Evolutionary conservation across 2,888 invertebrate genomes (phyloP).

Genomic region (Andrena trimmerana): DNA sequence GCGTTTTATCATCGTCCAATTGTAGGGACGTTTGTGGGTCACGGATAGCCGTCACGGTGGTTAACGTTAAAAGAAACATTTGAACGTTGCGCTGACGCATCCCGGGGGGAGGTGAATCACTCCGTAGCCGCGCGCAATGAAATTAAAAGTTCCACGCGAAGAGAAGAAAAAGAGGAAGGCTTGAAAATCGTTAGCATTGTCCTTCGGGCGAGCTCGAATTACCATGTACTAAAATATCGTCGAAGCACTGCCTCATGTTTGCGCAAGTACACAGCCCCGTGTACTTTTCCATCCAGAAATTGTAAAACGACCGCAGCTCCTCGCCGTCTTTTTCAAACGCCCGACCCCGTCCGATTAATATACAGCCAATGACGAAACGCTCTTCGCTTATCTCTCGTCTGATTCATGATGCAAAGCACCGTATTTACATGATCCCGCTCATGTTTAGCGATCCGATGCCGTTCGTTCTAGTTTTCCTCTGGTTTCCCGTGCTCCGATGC

Average conservation of each 20-base stretch:
- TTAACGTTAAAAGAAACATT: conserved; percentile 48
- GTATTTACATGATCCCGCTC: conserved; percentile 8
- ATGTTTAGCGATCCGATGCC: neutral
- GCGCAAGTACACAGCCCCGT: conserved; percentile 16
- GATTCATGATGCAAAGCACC: conserved; percentile 12
- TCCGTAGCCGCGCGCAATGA: neutral
- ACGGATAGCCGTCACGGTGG: conserved; percentile 39
- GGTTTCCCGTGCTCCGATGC: neutral
- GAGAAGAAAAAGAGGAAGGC: neutral
- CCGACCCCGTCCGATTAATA: conserved; percentile 7
- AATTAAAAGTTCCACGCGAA: conserved; percentile 27
- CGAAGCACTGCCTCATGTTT: conserved; percentile 72
- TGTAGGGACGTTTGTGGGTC: conserved; percentile 39
- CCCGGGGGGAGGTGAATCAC: conserved; percentile 47
- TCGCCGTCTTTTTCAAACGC: neutral
- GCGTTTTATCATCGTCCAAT: conserved; percentile 14
- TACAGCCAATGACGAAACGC: conserved; percentile 17
- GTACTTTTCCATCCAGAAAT: conserved; percentile 38
- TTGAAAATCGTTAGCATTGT: neutral
- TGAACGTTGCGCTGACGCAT: conserved; percentile 53
- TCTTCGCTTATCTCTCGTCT: conserved; percentile 34
- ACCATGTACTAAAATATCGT: conserved; percentile 73
- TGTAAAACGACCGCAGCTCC: conserved; percentile 6
- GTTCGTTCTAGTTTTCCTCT: neutral
- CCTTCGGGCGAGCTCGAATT: conserved; percentile 49